Evolutionary conservation across 1,140 invertebrate genomes (phyloP), one percentile per base, ranked within the genome.

Genomic region (Epicauta chinensis): DNA sequence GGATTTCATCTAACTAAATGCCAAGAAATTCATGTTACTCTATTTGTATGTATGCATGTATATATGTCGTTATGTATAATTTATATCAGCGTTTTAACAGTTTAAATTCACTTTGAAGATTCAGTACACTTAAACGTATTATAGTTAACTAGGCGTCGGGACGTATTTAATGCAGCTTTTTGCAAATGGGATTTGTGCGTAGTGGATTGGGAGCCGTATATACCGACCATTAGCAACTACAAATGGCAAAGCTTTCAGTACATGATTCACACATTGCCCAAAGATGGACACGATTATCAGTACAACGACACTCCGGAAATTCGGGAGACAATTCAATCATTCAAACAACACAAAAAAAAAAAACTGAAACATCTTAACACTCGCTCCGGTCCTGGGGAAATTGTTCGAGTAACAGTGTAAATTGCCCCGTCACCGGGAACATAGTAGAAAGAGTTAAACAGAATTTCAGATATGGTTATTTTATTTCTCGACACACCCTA

Each of bases 401-500:
- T 23, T 23, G 17, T 7, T 23, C 23, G 23, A 23, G 4, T 5
- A 23, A 3, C 7, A 23, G 23, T 23, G 23, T 23, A 23, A 23
- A 23, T 23, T 23, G 23, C 23, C 23, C 23, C 23, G 23, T 23
- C 23, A 23, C 23, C 23, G 23, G 23, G 4, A 23, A 23, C 23
- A 23, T 23, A 23, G 23, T 3, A 23, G 23, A 23, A 23, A 23
- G 23, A 23, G 23, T 7, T 5, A 23, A 7, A 23, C 23, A 3
- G 23, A n/a, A n/a, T 23, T 50, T 51, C 55, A 64, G 63, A 68
- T 68, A 68, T 68, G 66, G 66, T 67, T 68, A 69, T 69, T 67
- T 69, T 67, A 69, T 69, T 69, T 69, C 65, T 57, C 63, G 64
- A 69, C 62, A 62, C 64, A 63, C 65, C 63, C 67, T 67, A 68